These are phyloP conservation scores for Recurvirostra avosetta DNA, from an alignment of 2,113 vertebrate genomes.

Conservation along the genomic window DNA sequence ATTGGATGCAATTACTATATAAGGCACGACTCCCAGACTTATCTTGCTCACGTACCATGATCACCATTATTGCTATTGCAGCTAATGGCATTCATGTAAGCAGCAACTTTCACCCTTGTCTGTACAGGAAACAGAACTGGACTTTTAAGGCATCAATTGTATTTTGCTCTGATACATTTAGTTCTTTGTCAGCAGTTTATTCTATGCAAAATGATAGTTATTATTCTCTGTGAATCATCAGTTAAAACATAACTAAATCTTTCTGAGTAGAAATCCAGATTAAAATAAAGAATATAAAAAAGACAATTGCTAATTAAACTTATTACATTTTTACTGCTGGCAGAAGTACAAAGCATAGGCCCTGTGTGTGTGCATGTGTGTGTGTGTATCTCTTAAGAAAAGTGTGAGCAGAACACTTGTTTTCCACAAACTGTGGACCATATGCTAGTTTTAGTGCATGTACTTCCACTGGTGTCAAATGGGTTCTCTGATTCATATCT, in stretches of 20 bases:
- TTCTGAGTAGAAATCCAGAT: neutral
- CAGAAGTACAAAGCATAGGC: neutral
- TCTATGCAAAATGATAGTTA: neutral
- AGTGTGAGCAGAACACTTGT: neutral
- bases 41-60: neutral
- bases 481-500: neutral
- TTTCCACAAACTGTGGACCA: neutral
- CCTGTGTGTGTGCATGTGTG: neutral
- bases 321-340: neutral
- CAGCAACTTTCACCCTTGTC: neutral
- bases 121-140: neutral
- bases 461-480: neutral
- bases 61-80: neutral
- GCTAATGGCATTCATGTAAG: neutral
- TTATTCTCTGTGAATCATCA: neutral
- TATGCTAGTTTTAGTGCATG: neutral
- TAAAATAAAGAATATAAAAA: neutral
- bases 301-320: neutral
- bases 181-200: neutral
- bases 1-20: conserved; percentile 24
- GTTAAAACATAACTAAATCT: neutral
- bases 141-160: neutral
- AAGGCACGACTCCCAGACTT: neutral
- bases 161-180: neutral
- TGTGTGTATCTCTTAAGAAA: neutral